Base-by-base conservation (phyloP, 2,113 vertebrate genomes). In the Seriola rivoliana region DNA sequence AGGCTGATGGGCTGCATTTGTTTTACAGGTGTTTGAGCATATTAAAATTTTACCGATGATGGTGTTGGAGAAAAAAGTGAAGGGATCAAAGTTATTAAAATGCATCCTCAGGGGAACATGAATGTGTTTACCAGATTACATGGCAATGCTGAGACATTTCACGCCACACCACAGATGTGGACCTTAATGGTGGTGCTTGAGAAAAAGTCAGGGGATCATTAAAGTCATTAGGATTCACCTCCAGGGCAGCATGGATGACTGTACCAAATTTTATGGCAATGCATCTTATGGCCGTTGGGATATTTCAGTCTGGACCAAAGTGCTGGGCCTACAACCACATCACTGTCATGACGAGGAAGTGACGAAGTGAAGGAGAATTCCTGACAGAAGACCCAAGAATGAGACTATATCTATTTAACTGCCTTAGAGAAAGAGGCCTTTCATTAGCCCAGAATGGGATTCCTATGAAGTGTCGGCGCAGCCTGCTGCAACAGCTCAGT, bases 401-500 rank as follows among this genome's bases (percentile, higher is more conserved):
- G 78, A 78, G 86, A 73, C 81, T 21, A 55, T 72, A 80, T 84
- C 76, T 81, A 29, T 85, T 89, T 82, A 77, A 87, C 75, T 65
- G n/a, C 64, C 19, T 57, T 40, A 52, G 71, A 91, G 91, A 88
- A 88, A 82, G 71, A 85, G 78, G 58, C 50, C 74, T 88, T 92
- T 91, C 78, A 90, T 87, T 75, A 69, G 67, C 54, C 57, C 44
- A 78, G 67, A 86, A 89, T 72, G 25, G 69, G 89, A 92, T 87
- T 90, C 81, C 85, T 86, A 84, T 78, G 79, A 89, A 85, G 78
- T 85, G 87, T 85, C 7, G 19, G 71, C 55, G 72, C 66, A 74
- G 91, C 64, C 81, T 84, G 82, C 80, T 80, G 90, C 81, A 91
- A 73, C 79, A 74, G 77, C 85, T 83, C 82, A 88, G 73, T 40